A percentile compares a stretch with the other conserved stretches of the same genome.
phyloP scores from a whole-genome alignment of 2,797 vertebrate species.

The Poecilia picta region DNA sequence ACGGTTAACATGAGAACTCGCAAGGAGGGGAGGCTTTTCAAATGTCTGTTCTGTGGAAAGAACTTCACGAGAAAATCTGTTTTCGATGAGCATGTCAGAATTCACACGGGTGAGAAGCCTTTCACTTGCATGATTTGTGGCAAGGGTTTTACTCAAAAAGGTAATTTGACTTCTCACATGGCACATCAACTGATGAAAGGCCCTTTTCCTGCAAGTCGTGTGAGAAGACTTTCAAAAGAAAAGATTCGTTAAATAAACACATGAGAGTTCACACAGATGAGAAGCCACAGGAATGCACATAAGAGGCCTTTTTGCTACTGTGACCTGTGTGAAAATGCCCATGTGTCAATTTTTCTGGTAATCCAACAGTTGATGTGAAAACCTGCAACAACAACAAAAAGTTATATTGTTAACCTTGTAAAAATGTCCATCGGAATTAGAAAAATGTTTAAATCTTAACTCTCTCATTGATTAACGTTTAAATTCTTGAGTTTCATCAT shows the following conservation, averaged over 20 bases:
- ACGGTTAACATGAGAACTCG: neutral
- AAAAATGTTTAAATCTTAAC: neutral
- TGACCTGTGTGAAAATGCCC: neutral
- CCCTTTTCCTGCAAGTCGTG: neutral
- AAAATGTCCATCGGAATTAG: neutral
- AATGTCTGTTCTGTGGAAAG: neutral
- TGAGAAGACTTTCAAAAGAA: neutral
- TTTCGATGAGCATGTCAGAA: neutral
- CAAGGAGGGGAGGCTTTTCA: neutral
- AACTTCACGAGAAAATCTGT: neutral
- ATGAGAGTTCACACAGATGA: neutral
- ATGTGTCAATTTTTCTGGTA: neutral
- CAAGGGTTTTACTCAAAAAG: neutral
- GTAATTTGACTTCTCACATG: neutral
- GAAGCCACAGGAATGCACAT: neutral
- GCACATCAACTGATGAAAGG: neutral
- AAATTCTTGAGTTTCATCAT: neutral
- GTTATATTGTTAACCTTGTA: neutral
- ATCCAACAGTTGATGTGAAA: neutral
- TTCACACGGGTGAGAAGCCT: slow-evolving; percentile 2
- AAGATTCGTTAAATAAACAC: neutral
- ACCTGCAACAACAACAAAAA: neutral
- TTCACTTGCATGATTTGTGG: neutral
- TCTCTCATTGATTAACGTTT: neutral
- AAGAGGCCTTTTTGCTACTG: too few relatives aligned